Base-by-base conservation (phyloP, 2,888 invertebrate species). In the Agrochola macilenta region DNA sequence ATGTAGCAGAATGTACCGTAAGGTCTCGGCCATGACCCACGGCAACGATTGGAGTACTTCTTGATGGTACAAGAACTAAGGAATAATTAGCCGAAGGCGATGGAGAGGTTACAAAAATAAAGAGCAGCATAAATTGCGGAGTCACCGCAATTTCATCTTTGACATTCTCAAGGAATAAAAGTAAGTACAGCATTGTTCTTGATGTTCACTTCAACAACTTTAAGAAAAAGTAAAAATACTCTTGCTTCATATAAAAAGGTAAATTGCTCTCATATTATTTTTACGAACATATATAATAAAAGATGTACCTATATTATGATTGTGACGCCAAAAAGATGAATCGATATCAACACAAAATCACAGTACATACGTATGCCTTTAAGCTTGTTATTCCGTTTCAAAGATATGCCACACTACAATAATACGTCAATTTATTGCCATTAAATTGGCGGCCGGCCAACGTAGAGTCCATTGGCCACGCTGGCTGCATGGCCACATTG, bases 371-470 rank as follows among this genome's bases (percentile, higher is more conserved):
- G 7, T 46, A 49, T 60, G 43, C 14, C 17, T 7, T 20, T 30
- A 78, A 7, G 14, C 43, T 54, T 46, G 26, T 65, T 69, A 73
- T 73, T 74, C 54, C 39, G n/a, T 70, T 69, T 61, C 58, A 57
- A 66, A 57, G 43, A 73, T 66, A 74, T 68, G 71, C 69, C 72
- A 69, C 58, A n/a, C 35, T 58, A 72, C 75, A 77, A 83, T 79
- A 69, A 57, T 11, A 57, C 20, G 80, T 76, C 43, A 83, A 86
- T 88, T 89, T 84, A 89, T 84, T 80, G 65, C 49, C 74, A 70
- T 86, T 86, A 76, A 86, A 89, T 86, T 83, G 79, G 74, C 78
- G 65, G 58, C 26, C 68, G 61, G 58, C 70, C 73, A 75, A 68
- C 69, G 68, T 39, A 30, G 77, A 72, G 79, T 77, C 77, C 78